phyloP scores from a whole-genome alignment of 2,888 invertebrate genomes.

The Melinaea menophilus region DNA sequence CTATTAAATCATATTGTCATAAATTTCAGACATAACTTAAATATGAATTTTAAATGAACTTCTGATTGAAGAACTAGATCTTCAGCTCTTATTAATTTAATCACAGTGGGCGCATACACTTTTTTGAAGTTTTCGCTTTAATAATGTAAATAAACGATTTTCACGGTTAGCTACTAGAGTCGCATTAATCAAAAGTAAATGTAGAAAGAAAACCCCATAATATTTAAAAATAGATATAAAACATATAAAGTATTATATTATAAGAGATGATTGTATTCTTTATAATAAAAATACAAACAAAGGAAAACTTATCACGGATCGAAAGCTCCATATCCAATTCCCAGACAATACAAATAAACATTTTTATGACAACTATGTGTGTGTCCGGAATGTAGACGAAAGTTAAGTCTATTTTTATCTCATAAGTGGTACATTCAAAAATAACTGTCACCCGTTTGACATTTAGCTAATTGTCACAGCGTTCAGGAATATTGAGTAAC shows the following conservation, averaged over 20 bases:
- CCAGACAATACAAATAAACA: constrained; percentile 6
- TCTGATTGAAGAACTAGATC: too few relatives aligned
- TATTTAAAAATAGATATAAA: neutral
- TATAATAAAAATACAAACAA: neutral
- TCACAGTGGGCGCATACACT: too few relatives aligned
- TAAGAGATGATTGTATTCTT: neutral
- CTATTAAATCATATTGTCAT: too few relatives aligned
- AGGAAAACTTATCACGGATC: too few relatives aligned
- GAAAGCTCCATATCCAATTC: neutral
- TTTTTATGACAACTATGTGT: constrained; percentile 13
- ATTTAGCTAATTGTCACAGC: constrained; percentile 17
- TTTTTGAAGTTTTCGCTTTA: too few relatives aligned
- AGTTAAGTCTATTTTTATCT: constrained; percentile 25
- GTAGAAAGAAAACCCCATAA: neutral
- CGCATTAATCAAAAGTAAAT: too few relatives aligned
- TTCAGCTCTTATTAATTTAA: too few relatives aligned
- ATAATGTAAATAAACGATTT: too few relatives aligned
- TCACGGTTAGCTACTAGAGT: too few relatives aligned
- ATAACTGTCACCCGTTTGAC: constrained; percentile 24
- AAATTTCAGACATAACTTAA: too few relatives aligned
- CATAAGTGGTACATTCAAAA: constrained; percentile 23
- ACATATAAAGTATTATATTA: neutral
- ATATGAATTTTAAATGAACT: too few relatives aligned
- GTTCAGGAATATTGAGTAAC: constrained; percentile 4
- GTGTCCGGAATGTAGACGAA: constrained; percentile 26